Base-by-base conservation (phyloP, 2,888 invertebrate genomes). In the Pteria penguin region DNA sequence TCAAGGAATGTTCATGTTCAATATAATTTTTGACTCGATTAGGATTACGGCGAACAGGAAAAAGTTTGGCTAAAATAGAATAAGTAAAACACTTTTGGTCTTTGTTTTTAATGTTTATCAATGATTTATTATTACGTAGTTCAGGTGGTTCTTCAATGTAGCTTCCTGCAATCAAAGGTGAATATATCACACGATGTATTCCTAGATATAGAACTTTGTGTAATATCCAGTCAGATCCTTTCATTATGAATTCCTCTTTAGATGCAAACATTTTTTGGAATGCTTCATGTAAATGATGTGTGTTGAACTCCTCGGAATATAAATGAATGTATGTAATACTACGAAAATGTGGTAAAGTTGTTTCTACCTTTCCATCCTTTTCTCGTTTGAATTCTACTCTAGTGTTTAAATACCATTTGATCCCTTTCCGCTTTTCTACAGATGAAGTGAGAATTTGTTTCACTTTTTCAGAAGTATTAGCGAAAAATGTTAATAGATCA, bases 261-360 rank as follows among this genome's bases (percentile, higher is more conserved):
- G 72, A 69, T 31, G 65, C 54, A 68, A 75, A 81, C 76, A 79
- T 75, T 73, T 81, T 79, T 54, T 81, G 79, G 29, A 78, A 75
- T 52, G 63, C 33, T 72, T 75, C 75, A 69, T 67, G 75, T 26
- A 80, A 14, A 32, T 75, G 58, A 5, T 80, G 66, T 29, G 60
- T 60, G 33, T 69, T 62, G 33, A 72, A 72, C 55, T 58, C 62
- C 0, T 67, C 52, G 18, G 62, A 11, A 18, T 62, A 68, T 61
- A 80, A 73, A 24, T 58, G 52, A 8, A 24, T n/a, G 29, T 76
- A 66, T 5, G 72, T 67, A 26, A n/a, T 36, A 36, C 57, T 58
- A 32, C 76, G n/a, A 57, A 76, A 76, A 52, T 76, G 69, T 4
- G 76, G 72, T 29, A 14, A 18, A 22, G 67, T 26, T 54, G 57